These are phyloP conservation scores for Tiliacea aurago DNA, from an alignment of 2,888 invertebrate genomes.

Conservation along the genomic window DNA sequence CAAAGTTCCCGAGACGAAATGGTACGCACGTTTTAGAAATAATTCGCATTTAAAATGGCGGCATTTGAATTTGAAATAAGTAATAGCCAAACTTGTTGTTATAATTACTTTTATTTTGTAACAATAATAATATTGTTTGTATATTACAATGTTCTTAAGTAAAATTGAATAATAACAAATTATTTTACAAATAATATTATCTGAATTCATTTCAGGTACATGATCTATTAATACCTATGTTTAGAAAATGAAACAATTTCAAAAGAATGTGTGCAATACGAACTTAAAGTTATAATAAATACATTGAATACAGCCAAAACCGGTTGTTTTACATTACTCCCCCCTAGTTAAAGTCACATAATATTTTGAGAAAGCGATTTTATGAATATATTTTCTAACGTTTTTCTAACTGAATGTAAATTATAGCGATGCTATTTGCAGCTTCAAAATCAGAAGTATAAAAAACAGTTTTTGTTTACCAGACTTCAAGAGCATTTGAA, in stretches of 20 bases:
- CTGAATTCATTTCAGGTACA: constrained; percentile 59
- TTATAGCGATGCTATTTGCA: not conserved
- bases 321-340: constrained; percentile 5
- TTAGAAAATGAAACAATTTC: constrained; percentile 24
- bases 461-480: not conserved
- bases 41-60: constrained; percentile 71
- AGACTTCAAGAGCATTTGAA: not conserved
- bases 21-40: constrained; percentile 80
- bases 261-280: constrained; percentile 22
- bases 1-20: constrained; percentile 78
- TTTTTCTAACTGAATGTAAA: not conserved
- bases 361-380: not conserved
- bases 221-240: constrained; percentile 39
- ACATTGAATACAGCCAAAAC: constrained; percentile 48
- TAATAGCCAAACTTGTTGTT: constrained; percentile 55
- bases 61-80: constrained; percentile 68
- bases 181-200: constrained; percentile 38
- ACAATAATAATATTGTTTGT: constrained; percentile 44
- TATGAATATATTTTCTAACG: not conserved
- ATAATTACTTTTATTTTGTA: constrained; percentile 65
- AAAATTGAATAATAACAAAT: constrained; percentile 54
- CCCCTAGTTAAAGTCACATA: not conserved
- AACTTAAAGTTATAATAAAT: constrained; percentile 47
- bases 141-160: constrained; percentile 39
- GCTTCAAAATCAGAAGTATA: not conserved